Evolutionary conservation across 2,888 invertebrate genomes (phyloP), one percentile per base, ranked within the genome.

Genomic region (Disparrhopalites patrizii): DNA sequence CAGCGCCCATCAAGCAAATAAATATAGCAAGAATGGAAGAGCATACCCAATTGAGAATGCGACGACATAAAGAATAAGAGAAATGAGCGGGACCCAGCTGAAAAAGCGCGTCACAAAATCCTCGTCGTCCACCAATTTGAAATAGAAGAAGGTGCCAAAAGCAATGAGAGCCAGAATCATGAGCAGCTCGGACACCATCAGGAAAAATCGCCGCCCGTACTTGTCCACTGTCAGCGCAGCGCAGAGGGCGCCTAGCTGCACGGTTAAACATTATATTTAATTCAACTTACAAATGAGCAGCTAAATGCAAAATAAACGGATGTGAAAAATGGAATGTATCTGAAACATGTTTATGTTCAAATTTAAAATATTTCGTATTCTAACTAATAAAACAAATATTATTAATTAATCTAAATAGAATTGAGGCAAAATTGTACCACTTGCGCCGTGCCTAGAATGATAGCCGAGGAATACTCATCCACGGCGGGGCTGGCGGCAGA

Each of bases 391-490:
- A 43, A 18, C 15, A 15, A 43, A 15, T 43, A 18, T 15, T 43
- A 43, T 43, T 43, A 43, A 15, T 33, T 33, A 33, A 33, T 33
- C 15, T 33, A 15, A 10, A 7, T 15, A 7, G 7, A 33, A 7
- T 43, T 43, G 15, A 43, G 4, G 5, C 20, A 25, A 57, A 54
- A 51, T 30, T 54, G 51, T 66, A 86, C 75, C 0, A 91, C 88
- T 81, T 93, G 93, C 75, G 93, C 88, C 0, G 84, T 83, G 10
- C 92, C 93, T 38, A 94, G 86, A 54, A 92, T 84, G 43, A 93
- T 90, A 0, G 91, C 85, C 0, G 89, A 85, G 5, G 83, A 77
- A 33, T 84, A 82, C 0, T 86, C 78, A 10, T 83, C 79, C 27
- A 90, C 81, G 0, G 79, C 70, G 1, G 47, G 28, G 13, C 57